A percentile compares a stretch with the other conserved stretches of the same genome.
Conservation (phyloP, 2,113 vertebrate genomes). For the Coptodon bakossiorum region DNA sequence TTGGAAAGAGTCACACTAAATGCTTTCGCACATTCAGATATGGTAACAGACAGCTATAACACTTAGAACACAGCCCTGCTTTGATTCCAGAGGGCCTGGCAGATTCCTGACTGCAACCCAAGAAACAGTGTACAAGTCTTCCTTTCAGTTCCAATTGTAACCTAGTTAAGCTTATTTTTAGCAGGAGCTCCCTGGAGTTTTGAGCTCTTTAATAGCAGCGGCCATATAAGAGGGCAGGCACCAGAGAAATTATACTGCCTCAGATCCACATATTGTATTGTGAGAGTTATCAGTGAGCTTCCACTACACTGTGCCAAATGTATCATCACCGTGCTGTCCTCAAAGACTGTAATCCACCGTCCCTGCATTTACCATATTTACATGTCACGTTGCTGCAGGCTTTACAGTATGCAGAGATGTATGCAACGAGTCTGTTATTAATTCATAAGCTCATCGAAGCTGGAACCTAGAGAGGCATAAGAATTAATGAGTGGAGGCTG, state of each 20-base stretch:
- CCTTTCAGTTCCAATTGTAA: slow-evolving; percentile 40
- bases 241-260: slow-evolving; percentile 44
- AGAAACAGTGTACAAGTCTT: neutral
- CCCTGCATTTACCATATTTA: slow-evolving; percentile 6
- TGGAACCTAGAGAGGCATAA: neutral
- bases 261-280: slow-evolving; percentile 9
- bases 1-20: neutral
- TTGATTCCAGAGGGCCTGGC: neutral
- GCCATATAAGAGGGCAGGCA: slow-evolving; percentile 26
- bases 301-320: slow-evolving; percentile 5
- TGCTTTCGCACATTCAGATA: neutral
- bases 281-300: slow-evolving; percentile 36
- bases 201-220: slow-evolving; percentile 32
- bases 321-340: slow-evolving; percentile 22
- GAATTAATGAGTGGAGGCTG: neutral
- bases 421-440: slow-evolving; percentile 23
- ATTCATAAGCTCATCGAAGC: slow-evolving; percentile 32
- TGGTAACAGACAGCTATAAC: neutral
- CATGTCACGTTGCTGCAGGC: neutral
- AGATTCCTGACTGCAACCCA: neutral
- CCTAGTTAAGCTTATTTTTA: slow-evolving; percentile 63
- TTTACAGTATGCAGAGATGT: slow-evolving; percentile 4
- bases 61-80: neutral
- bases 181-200: slow-evolving; percentile 45
- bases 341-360: slow-evolving; percentile 29